Percentiles rank a stretch among this genome's conserved stretches.
Conservation (phyloP, 2,888 invertebrate genomes). For the Omphaloscelis lunosa region DNA sequence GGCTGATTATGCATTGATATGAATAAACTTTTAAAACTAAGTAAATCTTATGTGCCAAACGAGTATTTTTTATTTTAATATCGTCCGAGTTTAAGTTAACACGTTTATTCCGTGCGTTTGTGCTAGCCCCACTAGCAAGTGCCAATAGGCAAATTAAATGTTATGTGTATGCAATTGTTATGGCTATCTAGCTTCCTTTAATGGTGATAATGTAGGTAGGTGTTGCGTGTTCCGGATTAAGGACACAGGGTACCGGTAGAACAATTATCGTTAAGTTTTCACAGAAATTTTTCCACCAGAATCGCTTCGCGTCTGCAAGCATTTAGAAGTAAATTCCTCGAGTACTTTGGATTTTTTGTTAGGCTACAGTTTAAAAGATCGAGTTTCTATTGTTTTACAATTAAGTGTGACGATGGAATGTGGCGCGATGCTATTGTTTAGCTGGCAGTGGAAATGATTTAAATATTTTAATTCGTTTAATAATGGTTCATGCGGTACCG, state of each 20-base stretch:
- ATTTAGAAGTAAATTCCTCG: background rate
- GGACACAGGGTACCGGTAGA: too few relatives aligned
- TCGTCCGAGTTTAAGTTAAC: too few relatives aligned
- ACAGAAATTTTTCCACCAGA: too few relatives aligned
- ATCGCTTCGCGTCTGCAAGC: too few relatives aligned
- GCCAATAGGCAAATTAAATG: slow-evolving; percentile 35
- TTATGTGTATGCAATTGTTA: slow-evolving; percentile 35
- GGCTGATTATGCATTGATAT: background rate
- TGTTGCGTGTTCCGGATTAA: slow-evolving; percentile 26
- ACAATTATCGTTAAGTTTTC: too few relatives aligned
- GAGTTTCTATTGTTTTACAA: slow-evolving; percentile 27
- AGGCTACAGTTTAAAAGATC: background rate
- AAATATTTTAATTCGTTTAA: background rate
- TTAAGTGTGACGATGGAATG: background rate
- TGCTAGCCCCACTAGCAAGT: slow-evolving; percentile 10
- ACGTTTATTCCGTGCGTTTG: background rate
- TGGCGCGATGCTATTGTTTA: slow-evolving; percentile 44
- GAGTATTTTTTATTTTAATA: background rate
- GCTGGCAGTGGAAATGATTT: background rate
- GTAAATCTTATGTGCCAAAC: background rate
- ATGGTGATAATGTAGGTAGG: slow-evolving; percentile 8
- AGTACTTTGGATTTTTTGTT: background rate
- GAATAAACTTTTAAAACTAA: background rate
- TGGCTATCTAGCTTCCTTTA: slow-evolving; percentile 20
- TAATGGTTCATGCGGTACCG: background rate